Evolutionary conservation across 2,797 vertebrate genomes (phyloP).

Genomic region (Acrossocheilus wenchowensis): DNA sequence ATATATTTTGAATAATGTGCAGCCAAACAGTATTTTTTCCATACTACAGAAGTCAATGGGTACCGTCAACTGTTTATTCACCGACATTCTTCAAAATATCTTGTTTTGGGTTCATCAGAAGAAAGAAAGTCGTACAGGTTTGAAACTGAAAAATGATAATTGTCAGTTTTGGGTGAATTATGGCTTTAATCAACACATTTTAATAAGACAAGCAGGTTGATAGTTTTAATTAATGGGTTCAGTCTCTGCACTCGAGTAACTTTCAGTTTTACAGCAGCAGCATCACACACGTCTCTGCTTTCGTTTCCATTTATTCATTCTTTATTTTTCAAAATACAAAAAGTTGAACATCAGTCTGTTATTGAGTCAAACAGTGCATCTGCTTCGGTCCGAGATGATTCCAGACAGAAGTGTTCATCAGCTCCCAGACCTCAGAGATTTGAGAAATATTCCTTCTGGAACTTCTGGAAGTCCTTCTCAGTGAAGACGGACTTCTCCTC

Average conservation of each 20-base stretch:
- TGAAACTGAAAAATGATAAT: too few species aligned
- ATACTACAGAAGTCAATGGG: too few species aligned
- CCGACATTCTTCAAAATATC: too few species aligned
- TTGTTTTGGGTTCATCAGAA: too few species aligned
- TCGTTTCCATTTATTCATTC: neutral
- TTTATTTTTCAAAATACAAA: neutral
- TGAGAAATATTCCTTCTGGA: constrained; percentile 81
- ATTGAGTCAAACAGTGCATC: neutral
- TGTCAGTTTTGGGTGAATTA: too few species aligned
- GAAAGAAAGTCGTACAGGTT: too few species aligned
- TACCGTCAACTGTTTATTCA: too few species aligned
- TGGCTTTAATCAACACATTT: too few species aligned
- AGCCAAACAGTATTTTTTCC: too few species aligned
- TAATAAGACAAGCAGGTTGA: too few species aligned
- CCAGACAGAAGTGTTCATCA: too few species aligned
- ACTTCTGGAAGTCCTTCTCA: constrained; percentile 79
- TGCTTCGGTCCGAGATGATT: neutral
- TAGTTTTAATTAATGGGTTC: neutral
- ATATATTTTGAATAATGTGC: too few species aligned
- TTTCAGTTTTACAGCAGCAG: neutral
- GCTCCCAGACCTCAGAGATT: neutral
- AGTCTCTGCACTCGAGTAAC: neutral
- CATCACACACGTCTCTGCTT: neutral
- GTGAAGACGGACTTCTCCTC: constrained; percentile 73
- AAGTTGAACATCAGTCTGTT: neutral